Conservation (phyloP, 2,797 vertebrate genomes). For the Borostomias antarcticus region DNA sequence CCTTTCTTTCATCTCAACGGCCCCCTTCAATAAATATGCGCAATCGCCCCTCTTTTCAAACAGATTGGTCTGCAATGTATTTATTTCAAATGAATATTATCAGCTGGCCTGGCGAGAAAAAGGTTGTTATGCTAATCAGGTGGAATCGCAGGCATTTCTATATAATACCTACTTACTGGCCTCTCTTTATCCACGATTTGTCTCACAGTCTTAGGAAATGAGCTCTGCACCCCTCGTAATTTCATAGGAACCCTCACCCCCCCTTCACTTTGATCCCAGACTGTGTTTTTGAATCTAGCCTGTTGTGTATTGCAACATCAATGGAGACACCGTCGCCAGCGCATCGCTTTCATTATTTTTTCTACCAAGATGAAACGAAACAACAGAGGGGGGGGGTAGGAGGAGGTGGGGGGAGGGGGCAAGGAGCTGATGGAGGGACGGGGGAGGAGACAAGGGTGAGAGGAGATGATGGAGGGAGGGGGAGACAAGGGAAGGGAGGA, state of each 20-base stretch:
- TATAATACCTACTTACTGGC: conserved; percentile 76
- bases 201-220: conserved; percentile 85
- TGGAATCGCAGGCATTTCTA: conserved; percentile 81
- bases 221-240: conserved; percentile 84
- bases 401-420: not conserved
- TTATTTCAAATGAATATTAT: conserved; percentile 82
- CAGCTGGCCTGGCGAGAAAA: conserved; percentile 81
- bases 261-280: conserved; percentile 89
- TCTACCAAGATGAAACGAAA: conserved; percentile 87
- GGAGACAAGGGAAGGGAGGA: conserved; percentile 12
- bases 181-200: conserved; percentile 83
- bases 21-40: conserved; percentile 78
- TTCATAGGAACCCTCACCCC: conserved; percentile 83
- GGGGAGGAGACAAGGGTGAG: not conserved
- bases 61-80: conserved; percentile 67
- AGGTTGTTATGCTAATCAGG: conserved; percentile 83
- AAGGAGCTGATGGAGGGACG: not conserved
- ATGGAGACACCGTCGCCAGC: conserved; percentile 85
- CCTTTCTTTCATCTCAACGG: conserved; percentile 72
- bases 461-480: not conserved
- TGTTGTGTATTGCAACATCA: conserved; percentile 94
- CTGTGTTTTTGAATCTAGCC: conserved; percentile 86
- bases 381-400: conserved; percentile 68
- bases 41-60: conserved; percentile 73
- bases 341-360: conserved; percentile 93